These are phyloP conservation scores for Perizoma flavofasciatum DNA, from an alignment of 2,888 invertebrate species.

Conservation along the genomic window DNA sequence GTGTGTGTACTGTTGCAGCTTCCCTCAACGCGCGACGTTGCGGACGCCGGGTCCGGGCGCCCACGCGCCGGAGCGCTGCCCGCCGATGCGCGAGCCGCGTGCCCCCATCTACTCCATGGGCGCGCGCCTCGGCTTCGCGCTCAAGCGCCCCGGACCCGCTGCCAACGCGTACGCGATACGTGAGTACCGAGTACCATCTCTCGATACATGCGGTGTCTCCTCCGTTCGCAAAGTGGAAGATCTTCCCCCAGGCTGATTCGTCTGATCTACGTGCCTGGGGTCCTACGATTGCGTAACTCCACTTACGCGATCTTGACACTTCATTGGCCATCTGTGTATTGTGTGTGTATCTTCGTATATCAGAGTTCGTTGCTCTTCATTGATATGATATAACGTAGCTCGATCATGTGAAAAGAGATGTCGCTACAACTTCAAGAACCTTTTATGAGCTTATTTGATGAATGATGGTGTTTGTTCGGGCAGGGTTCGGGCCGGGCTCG, in stretches of 20 bases:
- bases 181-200: conserved; percentile 6
- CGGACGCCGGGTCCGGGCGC: conserved; percentile 86
- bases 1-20: conserved; percentile 51
- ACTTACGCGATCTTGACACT: too few species aligned
- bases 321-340: too few species aligned
- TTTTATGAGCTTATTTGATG: too few species aligned
- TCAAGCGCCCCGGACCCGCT: conserved; percentile 81
- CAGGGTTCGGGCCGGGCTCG: conserved; percentile 69
- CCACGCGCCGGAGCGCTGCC: conserved; percentile 84
- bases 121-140: conserved; percentile 68
- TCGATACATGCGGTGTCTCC: background rate
- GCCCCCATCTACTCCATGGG: conserved; percentile 85
- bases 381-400: too few species aligned
- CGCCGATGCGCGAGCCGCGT: conserved; percentile 75
- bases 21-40: conserved; percentile 47
- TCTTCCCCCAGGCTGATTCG: too few species aligned
- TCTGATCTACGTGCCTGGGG: too few species aligned
- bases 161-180: conserved; percentile 84
- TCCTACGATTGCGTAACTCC: too few species aligned
- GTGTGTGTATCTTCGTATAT: too few species aligned
- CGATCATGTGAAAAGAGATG: too few species aligned
- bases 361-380: too few species aligned
- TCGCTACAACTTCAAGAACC: too few species aligned
- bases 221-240: too few species aligned
- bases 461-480: background rate